Percentiles rank a stretch among this genome's conserved stretches.
phyloP scores from a whole-genome alignment of 2,888 invertebrate species.

The Ochropleura plecta region DNA sequence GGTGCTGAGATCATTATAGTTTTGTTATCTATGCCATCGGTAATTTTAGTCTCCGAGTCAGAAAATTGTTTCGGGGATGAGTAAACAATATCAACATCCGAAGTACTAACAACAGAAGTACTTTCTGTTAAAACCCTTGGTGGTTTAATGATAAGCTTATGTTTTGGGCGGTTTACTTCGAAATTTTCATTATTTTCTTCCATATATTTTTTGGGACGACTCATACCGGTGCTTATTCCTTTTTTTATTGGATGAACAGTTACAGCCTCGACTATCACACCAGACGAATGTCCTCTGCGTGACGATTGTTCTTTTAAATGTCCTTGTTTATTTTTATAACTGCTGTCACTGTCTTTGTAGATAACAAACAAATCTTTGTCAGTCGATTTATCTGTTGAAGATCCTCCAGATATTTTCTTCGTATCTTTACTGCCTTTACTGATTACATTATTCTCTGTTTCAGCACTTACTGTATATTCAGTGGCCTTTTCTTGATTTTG shows the following conservation, averaged over 20 bases:
- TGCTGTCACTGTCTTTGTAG: constrained; percentile 78
- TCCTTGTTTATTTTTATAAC: constrained; percentile 54
- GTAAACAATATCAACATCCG: constrained; percentile 70
- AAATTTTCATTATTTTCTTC: constrained; percentile 61
- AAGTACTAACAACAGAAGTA: constrained; percentile 66
- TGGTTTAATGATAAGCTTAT: constrained; percentile 75
- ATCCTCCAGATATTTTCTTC: constrained; percentile 53
- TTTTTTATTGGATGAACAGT: constrained; percentile 54
- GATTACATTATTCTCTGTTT: constrained; percentile 53
- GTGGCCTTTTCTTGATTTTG: constrained; percentile 59
- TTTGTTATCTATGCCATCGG: constrained; percentile 36
- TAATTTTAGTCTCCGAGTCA: constrained; percentile 62
- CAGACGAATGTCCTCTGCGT: constrained; percentile 54
- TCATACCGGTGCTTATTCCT: constrained; percentile 17
- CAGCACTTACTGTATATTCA: constrained; percentile 55
- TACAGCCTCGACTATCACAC: constrained; percentile 63
- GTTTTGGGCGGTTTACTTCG: constrained; percentile 72
- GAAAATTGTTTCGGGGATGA: constrained; percentile 66
- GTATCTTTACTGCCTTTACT: constrained; percentile 47
- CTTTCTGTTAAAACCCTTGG: constrained; percentile 74
- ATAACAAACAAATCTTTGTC: constrained; percentile 81
- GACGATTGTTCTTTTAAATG: constrained; percentile 56
- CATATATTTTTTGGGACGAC: constrained; percentile 29
- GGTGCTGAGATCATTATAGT: constrained; percentile 60
- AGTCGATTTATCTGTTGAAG: constrained; percentile 66